Percentiles rank a stretch among this genome's conserved stretches.
Evolutionary conservation across 2,888 invertebrate species (phyloP).

Genomic region (Perdita meconis): DNA sequence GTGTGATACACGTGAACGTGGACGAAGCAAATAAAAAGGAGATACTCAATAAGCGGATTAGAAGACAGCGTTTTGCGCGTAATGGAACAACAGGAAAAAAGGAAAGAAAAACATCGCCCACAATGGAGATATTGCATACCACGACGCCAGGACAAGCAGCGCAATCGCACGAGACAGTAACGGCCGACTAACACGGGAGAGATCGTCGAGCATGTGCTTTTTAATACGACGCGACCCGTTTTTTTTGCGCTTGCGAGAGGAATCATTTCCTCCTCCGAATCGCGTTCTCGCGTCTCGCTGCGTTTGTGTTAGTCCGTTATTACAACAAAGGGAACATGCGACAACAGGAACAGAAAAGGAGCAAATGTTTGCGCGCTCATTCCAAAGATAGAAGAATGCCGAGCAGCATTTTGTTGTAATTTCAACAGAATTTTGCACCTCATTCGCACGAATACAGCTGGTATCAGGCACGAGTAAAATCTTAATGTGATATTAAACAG

Average conservation of each 20-base stretch:
- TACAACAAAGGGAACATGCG: constrained; percentile 23
- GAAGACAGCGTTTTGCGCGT: constrained; percentile 55
- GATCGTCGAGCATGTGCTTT: constrained; percentile 30
- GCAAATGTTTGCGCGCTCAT: neutral
- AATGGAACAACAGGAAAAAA: constrained; percentile 48
- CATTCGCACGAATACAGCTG: neutral
- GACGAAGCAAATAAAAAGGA: constrained; percentile 47
- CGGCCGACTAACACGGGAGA: constrained; percentile 24
- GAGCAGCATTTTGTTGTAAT: neutral
- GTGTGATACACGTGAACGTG: constrained; percentile 19
- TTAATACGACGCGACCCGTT: constrained; percentile 15
- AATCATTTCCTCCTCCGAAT: constrained; percentile 16
- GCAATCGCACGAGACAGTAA: constrained; percentile 54
- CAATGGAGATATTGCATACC: constrained; percentile 24
- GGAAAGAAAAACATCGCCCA: too few relatives aligned
- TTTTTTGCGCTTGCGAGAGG: constrained; percentile 13
- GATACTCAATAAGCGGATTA: constrained; percentile 61
- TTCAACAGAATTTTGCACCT: neutral
- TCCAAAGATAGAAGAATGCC: neutral
- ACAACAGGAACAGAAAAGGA: neutral
- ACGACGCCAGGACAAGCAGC: constrained; percentile 52
- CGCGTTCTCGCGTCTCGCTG: constrained; percentile 3
- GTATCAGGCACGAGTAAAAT: neutral
- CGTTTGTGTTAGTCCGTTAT: constrained; percentile 19
- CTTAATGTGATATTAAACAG: neutral